Conservation (phyloP, 2,113 vertebrate genomes). For the Phrynosoma blainvillii region DNA sequence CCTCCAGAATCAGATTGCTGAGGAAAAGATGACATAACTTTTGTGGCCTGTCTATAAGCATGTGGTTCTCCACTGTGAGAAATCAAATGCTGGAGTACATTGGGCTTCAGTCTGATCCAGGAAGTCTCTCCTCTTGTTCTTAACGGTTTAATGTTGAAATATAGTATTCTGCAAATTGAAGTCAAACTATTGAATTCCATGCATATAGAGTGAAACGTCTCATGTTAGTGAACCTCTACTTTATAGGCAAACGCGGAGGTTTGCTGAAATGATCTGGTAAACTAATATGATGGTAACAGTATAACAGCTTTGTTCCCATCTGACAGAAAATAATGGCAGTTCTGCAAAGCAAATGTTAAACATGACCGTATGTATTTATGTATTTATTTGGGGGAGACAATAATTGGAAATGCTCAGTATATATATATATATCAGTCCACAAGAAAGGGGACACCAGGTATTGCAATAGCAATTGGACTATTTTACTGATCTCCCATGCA, state of each 20-base stretch:
- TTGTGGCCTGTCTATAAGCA: not conserved
- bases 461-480: no score
- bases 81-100: not conserved
- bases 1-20: not conserved
- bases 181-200: not conserved
- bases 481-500: no score
- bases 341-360: constrained; percentile 85
- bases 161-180: not conserved
- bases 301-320: constrained; percentile 86
- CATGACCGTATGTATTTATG: constrained; percentile 86
- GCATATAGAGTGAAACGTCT: not conserved
- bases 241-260: not conserved
- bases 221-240: no score
- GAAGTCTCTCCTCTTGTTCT: not conserved
- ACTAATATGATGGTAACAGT: constrained; percentile 72
- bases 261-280: not conserved
- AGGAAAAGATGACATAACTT: not conserved
- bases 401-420: no score
- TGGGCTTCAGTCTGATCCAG: not conserved
- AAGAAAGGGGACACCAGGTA: no score
- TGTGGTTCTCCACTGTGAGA: not conserved
- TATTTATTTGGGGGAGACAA: no score
- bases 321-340: constrained; percentile 86
- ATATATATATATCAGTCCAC: no score
- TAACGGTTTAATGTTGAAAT: not conserved